Base-by-base conservation (phyloP, 2,797 vertebrate species). In the Microctenopoma steveboyesi region DNA sequence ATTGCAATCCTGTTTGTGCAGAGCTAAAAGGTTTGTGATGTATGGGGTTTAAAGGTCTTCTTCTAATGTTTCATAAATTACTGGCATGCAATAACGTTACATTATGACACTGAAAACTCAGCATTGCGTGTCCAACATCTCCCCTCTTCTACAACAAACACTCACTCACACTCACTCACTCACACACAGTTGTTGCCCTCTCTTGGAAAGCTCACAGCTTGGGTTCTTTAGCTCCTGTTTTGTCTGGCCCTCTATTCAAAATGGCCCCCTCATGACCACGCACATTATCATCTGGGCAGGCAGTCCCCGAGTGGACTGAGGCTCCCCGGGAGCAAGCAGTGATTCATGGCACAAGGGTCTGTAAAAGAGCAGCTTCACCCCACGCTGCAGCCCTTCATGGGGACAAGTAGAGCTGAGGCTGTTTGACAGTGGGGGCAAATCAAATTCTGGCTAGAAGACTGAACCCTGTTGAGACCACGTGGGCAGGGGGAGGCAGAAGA, bases 271-370 rank as follows among this genome's bases (percentile, higher is more conserved):
- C 84, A 83, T 79, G 85, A 87, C 86, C 86, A 86, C 4, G 74
- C 79, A 81, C 86, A 89, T 90, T 88, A 90, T 85, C 49, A 67
- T 85, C 58, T n/a, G 16, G 69, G 75, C 87, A 65, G 76, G 79
- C 86, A 79, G 86, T 81, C 90, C 85, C 88, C 40, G 64, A 89
- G 83, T 84, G 86, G 82, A 86, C 82, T 70, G 82, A 64, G 84
- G 87, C 84, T 88, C 86, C 84, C 87, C 4, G 86, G 86, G 90
- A 86, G 85, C 75, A 4, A 88, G 85, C 83, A 82, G 76, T 90
- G 87, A 92, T 92, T 92, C 90, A 91, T 90, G 84, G 82, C 78
- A 86, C 85, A 87, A 86, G 87, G 83, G 84, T 87, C 79, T 87
- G 86, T 78, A 91, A 92, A 90, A 91, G 90, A 90, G 89, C 88